Conservation (phyloP, 2,113 vertebrate genomes). For the Natator depressus region DNA sequence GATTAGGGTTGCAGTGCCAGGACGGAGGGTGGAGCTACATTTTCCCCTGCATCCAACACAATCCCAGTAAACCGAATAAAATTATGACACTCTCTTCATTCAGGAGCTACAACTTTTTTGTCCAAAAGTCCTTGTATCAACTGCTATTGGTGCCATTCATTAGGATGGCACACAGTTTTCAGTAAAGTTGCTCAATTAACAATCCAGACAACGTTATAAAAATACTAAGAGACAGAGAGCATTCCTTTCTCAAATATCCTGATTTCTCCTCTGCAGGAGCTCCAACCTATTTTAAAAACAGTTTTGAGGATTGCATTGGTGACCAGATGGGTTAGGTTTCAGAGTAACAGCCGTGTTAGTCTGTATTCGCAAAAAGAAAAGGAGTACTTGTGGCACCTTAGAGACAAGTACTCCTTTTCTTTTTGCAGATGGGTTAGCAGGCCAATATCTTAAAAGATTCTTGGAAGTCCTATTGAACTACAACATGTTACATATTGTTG, state of each 20-base stretch:
- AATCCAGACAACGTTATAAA: neutral
- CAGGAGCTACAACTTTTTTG: neutral
- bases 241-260: neutral
- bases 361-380: no score
- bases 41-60: neutral
- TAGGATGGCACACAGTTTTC: neutral
- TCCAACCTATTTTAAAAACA: neutral
- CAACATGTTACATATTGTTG: neutral
- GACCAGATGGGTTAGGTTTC: neutral
- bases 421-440: neutral
- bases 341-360: no score
- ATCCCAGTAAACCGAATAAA: neutral
- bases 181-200: neutral
- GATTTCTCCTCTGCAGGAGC: neutral
- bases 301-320: neutral
- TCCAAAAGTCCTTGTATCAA: fast-evolving
- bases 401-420: no score
- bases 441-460: neutral
- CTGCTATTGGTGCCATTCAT: neutral
- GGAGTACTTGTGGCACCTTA: no score
- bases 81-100: neutral
- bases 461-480: neutral
- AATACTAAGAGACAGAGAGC: neutral
- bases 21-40: neutral
- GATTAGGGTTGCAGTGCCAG: neutral